Conservation (phyloP, 2,113 vertebrate genomes). For the Trichechus manatus region DNA sequence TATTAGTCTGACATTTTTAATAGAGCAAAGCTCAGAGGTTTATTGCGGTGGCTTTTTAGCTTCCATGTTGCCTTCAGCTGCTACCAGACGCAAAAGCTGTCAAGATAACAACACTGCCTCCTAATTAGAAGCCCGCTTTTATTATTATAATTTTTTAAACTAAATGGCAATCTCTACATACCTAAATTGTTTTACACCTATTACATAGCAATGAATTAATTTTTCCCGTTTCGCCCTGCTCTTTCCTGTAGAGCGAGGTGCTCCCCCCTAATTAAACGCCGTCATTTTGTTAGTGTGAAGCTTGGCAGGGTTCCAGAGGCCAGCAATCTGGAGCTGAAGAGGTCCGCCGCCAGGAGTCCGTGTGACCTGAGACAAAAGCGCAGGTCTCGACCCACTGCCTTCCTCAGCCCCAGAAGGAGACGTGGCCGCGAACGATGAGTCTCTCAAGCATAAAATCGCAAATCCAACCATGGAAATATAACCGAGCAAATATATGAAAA, state of each 20-base stretch:
- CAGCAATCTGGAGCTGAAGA: not conserved
- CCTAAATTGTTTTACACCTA: conserved; percentile 61
- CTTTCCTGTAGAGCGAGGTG: not conserved
- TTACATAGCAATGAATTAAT: conserved; percentile 59
- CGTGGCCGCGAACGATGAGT: not conserved
- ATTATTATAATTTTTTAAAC: not conserved
- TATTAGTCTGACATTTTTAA: conserved; percentile 84
- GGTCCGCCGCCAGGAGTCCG: conserved; percentile 39
- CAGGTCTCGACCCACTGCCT: conserved; percentile 5
- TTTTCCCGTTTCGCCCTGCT: conserved; percentile 32
- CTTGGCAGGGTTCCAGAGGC: conserved; percentile 67
- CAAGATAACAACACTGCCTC: conserved; percentile 19
- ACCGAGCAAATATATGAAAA: not conserved
- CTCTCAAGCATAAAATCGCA: not conserved
- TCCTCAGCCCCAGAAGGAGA: not conserved
- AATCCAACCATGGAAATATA: not conserved
- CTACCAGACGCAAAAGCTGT: conserved; percentile 61
- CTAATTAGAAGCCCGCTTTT: conserved; percentile 7
- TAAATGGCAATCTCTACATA: conserved; percentile 25
- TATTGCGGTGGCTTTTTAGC: conserved; percentile 69
- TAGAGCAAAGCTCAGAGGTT: conserved; percentile 77
- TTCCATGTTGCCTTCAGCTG: conserved; percentile 80
- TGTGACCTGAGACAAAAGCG: conserved; percentile 59
- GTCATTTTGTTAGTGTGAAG: conserved; percentile 67
- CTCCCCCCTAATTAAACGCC: conserved; percentile 39